Evolutionary conservation across 2,888 invertebrate genomes (phyloP), one percentile per base, ranked within the genome.

Genomic region (Achlya flavicornis): DNA sequence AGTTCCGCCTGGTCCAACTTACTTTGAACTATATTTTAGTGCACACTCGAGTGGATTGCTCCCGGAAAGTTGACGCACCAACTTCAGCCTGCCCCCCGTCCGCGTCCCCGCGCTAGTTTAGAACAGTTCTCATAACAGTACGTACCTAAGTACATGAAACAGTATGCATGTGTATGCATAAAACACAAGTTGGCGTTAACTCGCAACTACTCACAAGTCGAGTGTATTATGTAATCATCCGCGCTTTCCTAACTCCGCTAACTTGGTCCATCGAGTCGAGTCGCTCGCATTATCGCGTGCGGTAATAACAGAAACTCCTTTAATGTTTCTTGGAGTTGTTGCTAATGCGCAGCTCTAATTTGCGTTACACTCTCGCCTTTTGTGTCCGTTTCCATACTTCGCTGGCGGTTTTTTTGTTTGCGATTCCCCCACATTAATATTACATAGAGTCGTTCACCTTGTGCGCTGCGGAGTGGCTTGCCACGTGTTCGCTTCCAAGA

Each of bases 21-120:
- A 86, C 82, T 88, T 87, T 86, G 88, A 86, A 88, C 89, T 89
- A 89, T 86, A 89, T 88, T 87, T 86, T 83, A 85, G 80, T 77
- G 82, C 82, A 78, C 78, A 82, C 79, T 82, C 80, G 70, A 76
- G 78, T 79, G 85, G 83, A 84, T 85, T 77, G 81, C 78, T 79
- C 79, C 77, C 71, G 75, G 77, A 80, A 81, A 86, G 85, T 85
- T 85, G 83, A 83, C 82, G 85, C 75, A 69, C 46, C 46, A 46
- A 46, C 46, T 46, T 46, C 46, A n/a, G 46, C 46, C 46, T n/a
- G n/a, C 46, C 46, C 46, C n/a, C n/a, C 46, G 46, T n/a, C 46
- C 73, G 75, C 38, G n/a, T n/a, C 46, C 73, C 75, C 38, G n/a
- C 58, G 70, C 70, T 69, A 79, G 78, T 84, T 78, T 76, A 77